Base-by-base conservation (phyloP, 2,888 invertebrate genomes). In the Clunio marinus region DNA sequence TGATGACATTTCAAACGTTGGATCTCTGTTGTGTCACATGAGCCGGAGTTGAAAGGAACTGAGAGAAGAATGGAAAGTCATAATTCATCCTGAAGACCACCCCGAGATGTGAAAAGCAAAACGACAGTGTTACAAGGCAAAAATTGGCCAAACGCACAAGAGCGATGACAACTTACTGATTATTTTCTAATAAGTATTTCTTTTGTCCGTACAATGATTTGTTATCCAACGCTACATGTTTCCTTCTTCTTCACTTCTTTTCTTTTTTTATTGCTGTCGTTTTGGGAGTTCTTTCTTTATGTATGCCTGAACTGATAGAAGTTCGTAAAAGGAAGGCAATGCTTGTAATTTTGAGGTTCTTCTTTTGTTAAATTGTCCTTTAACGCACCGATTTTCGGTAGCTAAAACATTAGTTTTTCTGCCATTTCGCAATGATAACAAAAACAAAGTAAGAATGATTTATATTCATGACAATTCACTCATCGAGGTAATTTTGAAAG, bases 141-240 rank as follows among this genome's bases (percentile, higher is more conserved):
- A 65, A 65, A 46, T 51, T 51, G 51, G 51, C 51, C 22, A 51
- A 51, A 51, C 55, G 28, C 46, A 35, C 32, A 35, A 59, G 59
- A 66, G 55, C 66, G 66, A 66, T 66, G 66, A 66, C 66, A 66
- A 66, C 51, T 66, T 27, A 32, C 46, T 66, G 66, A 66, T 66
- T 66, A 66, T 66, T 66, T 66, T 66, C 66, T 66, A 66, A 66
- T 66, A 55, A 66, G 66, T 66, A 66, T 66, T 66, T 66, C 66
- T 66, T 46, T 66, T 66, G 66, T 66, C 51, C 55, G n/a, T 20
- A 66, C 65, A 66, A 55, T 66, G 66, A 66, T 66, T 66, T 66
- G 66, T 66, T 51, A 66, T 66, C 66, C 66, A 66, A 32, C 66
- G 66, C 66, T 55, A 28, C 66, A 66, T 66, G 66, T 24, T 62